Evolutionary conservation across 1,140 invertebrate genomes (phyloP).

Genomic region (Cephus cinctus): DNA sequence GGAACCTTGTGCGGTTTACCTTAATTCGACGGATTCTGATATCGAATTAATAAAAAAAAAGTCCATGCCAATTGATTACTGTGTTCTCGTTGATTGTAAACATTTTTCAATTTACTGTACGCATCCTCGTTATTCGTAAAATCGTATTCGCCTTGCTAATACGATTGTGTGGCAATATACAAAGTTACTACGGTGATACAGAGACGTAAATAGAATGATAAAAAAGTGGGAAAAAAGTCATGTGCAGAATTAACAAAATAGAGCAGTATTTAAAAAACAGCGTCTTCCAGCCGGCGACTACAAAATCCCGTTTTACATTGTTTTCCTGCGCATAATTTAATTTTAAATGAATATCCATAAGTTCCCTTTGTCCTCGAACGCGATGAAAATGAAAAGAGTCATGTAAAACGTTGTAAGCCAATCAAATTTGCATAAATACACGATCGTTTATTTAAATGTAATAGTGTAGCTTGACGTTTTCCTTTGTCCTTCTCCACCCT

Average conservation of each 20-base stretch:
- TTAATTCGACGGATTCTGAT: too few species aligned
- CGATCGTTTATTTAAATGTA: constrained; percentile 49
- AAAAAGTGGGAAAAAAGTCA: background rate
- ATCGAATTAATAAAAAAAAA: too few species aligned
- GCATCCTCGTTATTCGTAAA: too few species aligned
- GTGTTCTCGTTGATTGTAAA: too few species aligned
- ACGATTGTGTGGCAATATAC: too few species aligned
- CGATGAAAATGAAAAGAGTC: constrained; percentile 19
- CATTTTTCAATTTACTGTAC: too few species aligned
- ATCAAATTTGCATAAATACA: constrained; percentile 52
- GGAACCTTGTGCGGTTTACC: too few species aligned
- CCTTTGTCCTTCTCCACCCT: constrained; percentile 13
- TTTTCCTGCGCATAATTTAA: background rate
- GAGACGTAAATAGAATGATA: background rate
- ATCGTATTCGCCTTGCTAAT: too few species aligned
- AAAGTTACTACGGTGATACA: too few species aligned
- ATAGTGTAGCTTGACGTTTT: constrained; percentile 12
- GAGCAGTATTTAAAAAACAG: background rate
- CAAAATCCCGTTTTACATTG: background rate
- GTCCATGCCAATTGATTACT: too few species aligned
- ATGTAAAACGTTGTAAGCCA: constrained; percentile 44
- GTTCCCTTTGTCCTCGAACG: background rate
- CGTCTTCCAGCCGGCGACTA: constrained; percentile 1
- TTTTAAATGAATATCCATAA: background rate
- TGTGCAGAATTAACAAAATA: background rate